Base-by-base conservation (phyloP, 1,140 invertebrate species). In the Caenorhabditis latens region DNA sequence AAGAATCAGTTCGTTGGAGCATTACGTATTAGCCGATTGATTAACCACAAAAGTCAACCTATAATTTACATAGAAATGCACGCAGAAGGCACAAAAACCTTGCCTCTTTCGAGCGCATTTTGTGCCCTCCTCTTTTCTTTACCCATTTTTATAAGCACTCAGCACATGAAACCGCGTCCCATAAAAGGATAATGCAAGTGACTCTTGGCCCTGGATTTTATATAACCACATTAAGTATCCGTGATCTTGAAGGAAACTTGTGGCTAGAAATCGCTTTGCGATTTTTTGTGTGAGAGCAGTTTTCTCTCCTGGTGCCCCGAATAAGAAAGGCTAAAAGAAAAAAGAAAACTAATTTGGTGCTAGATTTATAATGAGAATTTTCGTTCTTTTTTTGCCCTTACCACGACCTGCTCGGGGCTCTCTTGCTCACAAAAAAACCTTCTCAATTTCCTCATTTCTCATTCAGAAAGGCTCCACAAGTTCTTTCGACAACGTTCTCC, bases 291-390 rank as follows among this genome's bases (percentile, higher is more conserved):
- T 63, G n/a, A 63, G 9, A 32, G 55, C 55, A 14, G 6, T 63
- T 63, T 63, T 63, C 32, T 32, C 6, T 14, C 9, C 4, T 63
- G 8, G 24, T 14, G 21, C 14, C 8, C 61, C 24, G 0, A 6
- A 9, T 11, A 63, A 24, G 21, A 63, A 32, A 40, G 24, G 32
- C 50, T 16, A 11, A 24, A 13, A 16, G 2, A 0, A 19, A n/a
- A 50, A 79, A n/a, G 50, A 79, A 48, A 50, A 79, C 71, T 79
- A 79, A 79, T 79, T 79, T 79, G 46, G 71, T 79, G 43, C 19
- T 79, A 79, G 43, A 79, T 79, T 79, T 79, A 79, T 50, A 79
- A 79, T 50, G 71, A 79, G 71, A 79, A 79, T 50, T 79, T 43
- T 79, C 71, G 71, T 24, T 79, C 71, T 79, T 24, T 50, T 24